Conservation (phyloP, 2,888 invertebrate species). For the Glyphotaelius pellucidus region DNA sequence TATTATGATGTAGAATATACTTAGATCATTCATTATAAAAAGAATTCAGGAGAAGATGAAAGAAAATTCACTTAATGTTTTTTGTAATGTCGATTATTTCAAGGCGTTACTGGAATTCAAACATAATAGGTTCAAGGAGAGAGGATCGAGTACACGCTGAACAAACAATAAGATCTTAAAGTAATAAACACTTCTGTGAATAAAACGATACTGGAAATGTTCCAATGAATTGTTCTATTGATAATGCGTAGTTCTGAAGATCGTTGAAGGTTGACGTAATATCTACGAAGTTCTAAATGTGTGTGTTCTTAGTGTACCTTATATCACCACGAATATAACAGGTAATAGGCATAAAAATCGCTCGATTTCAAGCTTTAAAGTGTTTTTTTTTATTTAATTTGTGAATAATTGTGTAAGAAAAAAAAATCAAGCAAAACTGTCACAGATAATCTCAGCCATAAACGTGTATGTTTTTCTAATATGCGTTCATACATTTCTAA, state of each 20-base stretch:
- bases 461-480: no score
- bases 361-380: no score
- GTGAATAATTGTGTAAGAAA: no score
- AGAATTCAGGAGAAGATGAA: neutral
- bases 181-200: neutral
- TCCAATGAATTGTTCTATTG: neutral
- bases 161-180: neutral
- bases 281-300: no score
- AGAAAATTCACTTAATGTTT: slow-evolving; percentile 2
- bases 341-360: no score
- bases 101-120: neutral
- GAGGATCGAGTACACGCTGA: neutral
- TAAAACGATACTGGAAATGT: neutral
- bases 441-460: no score
- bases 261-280: no score
- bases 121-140: neutral
- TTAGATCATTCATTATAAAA: neutral
- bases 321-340: no score
- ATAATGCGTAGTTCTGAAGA: neutral
- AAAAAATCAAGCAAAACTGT: no score
- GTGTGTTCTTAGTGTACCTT: no score
- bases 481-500: no score
- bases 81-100: neutral
- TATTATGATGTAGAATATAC: neutral
- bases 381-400: no score